Percentiles rank a stretch among this genome's conserved stretches.
Evolutionary conservation across 2,888 invertebrate species (phyloP).

Genomic region (Thyatira batis): DNA sequence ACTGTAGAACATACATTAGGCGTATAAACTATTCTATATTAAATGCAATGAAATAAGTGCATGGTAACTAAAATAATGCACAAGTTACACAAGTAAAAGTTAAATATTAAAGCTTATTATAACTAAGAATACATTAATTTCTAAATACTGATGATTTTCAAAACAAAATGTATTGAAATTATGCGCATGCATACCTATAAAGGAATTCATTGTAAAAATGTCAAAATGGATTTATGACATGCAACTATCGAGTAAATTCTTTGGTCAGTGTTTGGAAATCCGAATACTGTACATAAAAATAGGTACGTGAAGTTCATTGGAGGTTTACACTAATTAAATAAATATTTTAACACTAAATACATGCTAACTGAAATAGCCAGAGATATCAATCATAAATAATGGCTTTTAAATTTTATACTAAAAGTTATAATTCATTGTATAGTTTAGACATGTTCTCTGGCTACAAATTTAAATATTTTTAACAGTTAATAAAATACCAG

Average conservation of each 20-base stretch:
- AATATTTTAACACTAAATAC: not conserved
- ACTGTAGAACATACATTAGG: not conserved
- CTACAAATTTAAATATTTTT: not conserved
- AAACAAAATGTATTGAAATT: not conserved
- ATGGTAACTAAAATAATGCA: constrained; percentile 30
- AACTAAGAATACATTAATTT: constrained; percentile 17
- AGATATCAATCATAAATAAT: not conserved
- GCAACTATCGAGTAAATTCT: constrained; percentile 8
- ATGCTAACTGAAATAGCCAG: not conserved
- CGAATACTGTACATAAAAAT: constrained; percentile 5
- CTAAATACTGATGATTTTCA: constrained; percentile 7
- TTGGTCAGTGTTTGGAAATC: constrained; percentile 9
- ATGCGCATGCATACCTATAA: constrained; percentile 1
- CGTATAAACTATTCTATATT: not conserved
- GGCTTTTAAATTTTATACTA: no score
- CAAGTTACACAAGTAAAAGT: constrained; percentile 19
- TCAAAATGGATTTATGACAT: not conserved
- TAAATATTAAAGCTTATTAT: constrained; percentile 35
- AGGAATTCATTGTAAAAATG: not conserved
- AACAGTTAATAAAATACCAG: not conserved
- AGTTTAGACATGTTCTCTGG: no score
- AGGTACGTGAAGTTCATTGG: constrained; percentile 10
- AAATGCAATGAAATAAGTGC: constrained; percentile 13
- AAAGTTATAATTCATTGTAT: no score
- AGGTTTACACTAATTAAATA: not conserved